Evolutionary conservation across 2,888 invertebrate species (phyloP).

Genomic region (Tipula confusa): DNA sequence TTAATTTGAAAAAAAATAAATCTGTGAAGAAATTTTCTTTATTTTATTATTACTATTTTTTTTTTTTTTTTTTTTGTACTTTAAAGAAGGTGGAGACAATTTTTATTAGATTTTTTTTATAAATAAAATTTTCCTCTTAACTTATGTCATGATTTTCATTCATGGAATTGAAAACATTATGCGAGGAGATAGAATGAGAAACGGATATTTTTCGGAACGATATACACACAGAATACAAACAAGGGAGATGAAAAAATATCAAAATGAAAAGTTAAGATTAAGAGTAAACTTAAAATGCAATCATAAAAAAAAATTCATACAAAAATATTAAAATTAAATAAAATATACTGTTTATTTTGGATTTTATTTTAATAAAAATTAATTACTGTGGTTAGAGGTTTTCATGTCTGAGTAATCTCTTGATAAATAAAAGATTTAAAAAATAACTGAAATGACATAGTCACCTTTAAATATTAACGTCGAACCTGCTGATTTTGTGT

Average conservation of each 20-base stretch:
- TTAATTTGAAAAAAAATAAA: constrained; percentile 4
- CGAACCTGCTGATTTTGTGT: constrained; percentile 6
- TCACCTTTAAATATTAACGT: constrained; percentile 15
- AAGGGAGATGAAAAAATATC: constrained; percentile 17
- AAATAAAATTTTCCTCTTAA: background rate
- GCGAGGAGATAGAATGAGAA: constrained; percentile 4
- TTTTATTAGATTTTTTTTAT: constrained; percentile 15
- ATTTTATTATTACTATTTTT: background rate
- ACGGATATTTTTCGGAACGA: background rate
- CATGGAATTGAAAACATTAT: constrained; percentile 3
- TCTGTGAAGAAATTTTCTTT: constrained; percentile 4
- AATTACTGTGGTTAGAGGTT: background rate
- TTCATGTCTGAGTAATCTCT: background rate
- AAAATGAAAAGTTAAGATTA: constrained; percentile 5
- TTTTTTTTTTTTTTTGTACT: background rate
- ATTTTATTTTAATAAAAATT: constrained; percentile 25
- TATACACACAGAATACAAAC: background rate
- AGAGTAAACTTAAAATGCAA: constrained; percentile 25
- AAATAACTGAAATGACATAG: background rate
- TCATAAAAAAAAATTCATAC: background rate
- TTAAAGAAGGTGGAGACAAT: constrained; percentile 3
- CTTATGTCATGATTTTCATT: constrained; percentile 15
- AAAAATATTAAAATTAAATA: constrained; percentile 20
- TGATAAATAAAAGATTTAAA: constrained; percentile 7
- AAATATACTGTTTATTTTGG: constrained; percentile 12